These are phyloP conservation scores for Anneissia japonica DNA, from an alignment of 35 echinoderm and acorn worm genomes.

Conservation along the genomic window DNA sequence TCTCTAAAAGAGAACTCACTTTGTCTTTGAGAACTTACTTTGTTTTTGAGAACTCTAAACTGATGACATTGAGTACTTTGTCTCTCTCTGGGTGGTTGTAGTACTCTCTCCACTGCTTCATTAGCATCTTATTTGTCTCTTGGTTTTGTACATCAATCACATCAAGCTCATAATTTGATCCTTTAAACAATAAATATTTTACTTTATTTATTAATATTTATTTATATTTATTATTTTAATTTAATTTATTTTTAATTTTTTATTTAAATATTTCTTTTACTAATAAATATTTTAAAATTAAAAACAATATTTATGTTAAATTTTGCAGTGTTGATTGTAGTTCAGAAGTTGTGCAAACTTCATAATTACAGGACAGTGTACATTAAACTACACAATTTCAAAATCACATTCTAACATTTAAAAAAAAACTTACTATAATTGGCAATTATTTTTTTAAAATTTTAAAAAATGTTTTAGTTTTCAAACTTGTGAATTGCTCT, in stretches of 20 bases:
- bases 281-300: not conserved
- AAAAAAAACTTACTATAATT: too few species aligned
- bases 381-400: too few species aligned
- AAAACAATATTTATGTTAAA: not conserved
- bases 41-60: slow-evolving; percentile 89
- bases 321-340: not conserved
- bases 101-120: slow-evolving; percentile 92
- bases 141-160: slow-evolving; percentile 86
- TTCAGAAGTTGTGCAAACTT: not conserved
- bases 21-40: too few species aligned
- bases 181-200: slow-evolving; percentile 9
- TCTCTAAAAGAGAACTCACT: too few species aligned
- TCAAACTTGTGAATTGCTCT: too few species aligned
- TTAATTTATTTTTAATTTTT: not conserved
- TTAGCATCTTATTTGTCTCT: slow-evolving; percentile 84
- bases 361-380: not conserved
- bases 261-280: not conserved
- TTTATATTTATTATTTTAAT: not conserved
- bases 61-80: slow-evolving; percentile 96
- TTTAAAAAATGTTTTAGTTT: too few species aligned
- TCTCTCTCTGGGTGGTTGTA: slow-evolving; percentile 91
- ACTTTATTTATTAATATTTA: not conserved
- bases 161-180: slow-evolving; percentile 72
- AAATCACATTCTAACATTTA: too few species aligned
- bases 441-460: too few species aligned